Percentiles rank a stretch among this genome's conserved stretches.
These are phyloP conservation scores for Alitta virens DNA, from an alignment of 2,888 invertebrate genomes.

Conservation along the genomic window DNA sequence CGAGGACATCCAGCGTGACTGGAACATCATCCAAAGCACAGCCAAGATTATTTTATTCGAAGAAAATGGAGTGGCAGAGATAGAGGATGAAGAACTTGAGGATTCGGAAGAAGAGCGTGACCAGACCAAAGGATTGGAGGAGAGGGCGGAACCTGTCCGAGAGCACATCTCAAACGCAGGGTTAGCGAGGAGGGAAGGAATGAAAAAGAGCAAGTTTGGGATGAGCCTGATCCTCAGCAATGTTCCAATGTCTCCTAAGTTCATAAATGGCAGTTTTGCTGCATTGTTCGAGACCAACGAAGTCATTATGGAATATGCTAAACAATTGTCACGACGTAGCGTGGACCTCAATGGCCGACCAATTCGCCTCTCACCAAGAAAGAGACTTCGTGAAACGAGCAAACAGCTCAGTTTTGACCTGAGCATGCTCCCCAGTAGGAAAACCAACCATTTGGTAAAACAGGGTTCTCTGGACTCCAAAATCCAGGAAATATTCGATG, in stretches of 20 bases:
- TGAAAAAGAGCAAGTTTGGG: constrained; percentile 68
- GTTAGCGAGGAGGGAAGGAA: constrained; percentile 17
- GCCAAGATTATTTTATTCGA: constrained; percentile 44
- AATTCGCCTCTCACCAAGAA: constrained; percentile 46
- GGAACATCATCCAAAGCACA: constrained; percentile 62
- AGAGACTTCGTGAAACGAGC: constrained; percentile 42
- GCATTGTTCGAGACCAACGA: constrained; percentile 50
- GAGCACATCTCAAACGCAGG: constrained; percentile 8
- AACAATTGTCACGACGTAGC: constrained; percentile 34
- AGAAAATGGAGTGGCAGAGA: constrained; percentile 1
- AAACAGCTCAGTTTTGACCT: constrained; percentile 52
- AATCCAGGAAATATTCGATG: constrained; percentile 52
- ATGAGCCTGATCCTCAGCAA: constrained; percentile 90
- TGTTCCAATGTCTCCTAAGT: constrained; percentile 94
- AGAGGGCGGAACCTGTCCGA: not conserved
- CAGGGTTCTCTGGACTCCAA: constrained; percentile 54
- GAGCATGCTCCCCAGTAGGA: constrained; percentile 16
- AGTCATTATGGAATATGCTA: constrained; percentile 42
- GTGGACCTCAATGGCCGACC: constrained; percentile 43
- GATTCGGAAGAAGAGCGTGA: not conserved
- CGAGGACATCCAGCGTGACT: constrained; percentile 70
- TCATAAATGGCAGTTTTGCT: constrained; percentile 63
- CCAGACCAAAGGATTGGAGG: not conserved
- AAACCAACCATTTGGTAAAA: constrained; percentile 24
- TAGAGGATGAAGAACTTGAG: constrained; percentile 14